These are phyloP conservation scores for Apogon hyalosoma DNA, from an alignment of 2,797 vertebrate species.

Conservation along the genomic window DNA sequence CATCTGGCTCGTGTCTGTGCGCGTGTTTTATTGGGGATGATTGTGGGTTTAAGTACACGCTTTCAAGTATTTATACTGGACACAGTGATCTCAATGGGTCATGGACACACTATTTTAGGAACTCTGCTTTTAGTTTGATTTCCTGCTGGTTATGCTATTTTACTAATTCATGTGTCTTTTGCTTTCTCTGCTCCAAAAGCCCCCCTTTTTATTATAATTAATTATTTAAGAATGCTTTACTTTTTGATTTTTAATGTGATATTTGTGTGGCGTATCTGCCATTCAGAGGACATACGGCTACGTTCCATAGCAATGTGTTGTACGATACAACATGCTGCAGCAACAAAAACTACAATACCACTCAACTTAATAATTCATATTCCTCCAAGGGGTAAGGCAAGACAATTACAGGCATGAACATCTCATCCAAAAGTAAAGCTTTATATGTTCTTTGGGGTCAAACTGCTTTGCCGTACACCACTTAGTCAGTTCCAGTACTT, in stretches of 20 bases:
- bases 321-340: slow-evolving; percentile 18
- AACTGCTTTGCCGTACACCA: neutral
- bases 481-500: too few relatives aligned
- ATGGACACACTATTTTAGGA: slow-evolving; percentile 44
- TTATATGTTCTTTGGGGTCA: slow-evolving; percentile 6
- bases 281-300: slow-evolving; percentile 21
- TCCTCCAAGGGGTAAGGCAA: neutral
- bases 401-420: slow-evolving; percentile 18
- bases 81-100: slow-evolving; percentile 22
- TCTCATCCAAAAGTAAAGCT: slow-evolving; percentile 22
- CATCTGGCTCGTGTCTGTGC: slow-evolving; percentile 8
- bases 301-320: slow-evolving; percentile 25
- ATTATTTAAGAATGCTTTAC: slow-evolving; percentile 49
- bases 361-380: slow-evolving; percentile 49
- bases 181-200: slow-evolving; percentile 40
- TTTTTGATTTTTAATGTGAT: slow-evolving; percentile 45
- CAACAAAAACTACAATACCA: slow-evolving; percentile 38
- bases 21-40: slow-evolving; percentile 1
- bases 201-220: slow-evolving; percentile 10
- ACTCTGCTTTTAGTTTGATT: slow-evolving; percentile 55
- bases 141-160: slow-evolving; percentile 56
- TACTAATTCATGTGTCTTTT: slow-evolving; percentile 63
- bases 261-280: slow-evolving; percentile 37
- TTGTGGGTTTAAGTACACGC: slow-evolving; percentile 1
- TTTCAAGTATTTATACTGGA: slow-evolving; percentile 12